Base-by-base conservation (phyloP, 2,888 invertebrate genomes). In the Oasisia sp. region DNA sequence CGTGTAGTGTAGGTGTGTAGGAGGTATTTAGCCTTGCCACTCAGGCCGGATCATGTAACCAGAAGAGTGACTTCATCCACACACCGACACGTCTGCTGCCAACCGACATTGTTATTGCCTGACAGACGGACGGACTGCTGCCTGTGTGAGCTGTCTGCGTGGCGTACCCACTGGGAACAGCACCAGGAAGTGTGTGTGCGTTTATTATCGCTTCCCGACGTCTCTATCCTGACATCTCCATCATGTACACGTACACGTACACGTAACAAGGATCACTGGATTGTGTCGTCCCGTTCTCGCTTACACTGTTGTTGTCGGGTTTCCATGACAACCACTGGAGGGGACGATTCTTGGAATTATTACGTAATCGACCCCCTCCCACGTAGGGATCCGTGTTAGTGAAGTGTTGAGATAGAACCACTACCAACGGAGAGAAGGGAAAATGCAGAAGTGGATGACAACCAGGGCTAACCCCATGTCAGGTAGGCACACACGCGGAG, bases 361-460 rank as follows among this genome's bases (percentile, higher is more conserved):
- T 74, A 74, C 74, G 27, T 74, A 19, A 74, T 27, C 74, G 2
- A 27, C 38, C 38, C 38, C 38, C 38, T 38, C 74, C 19, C 74
- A 27, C n/a, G 27, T 7, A 74, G 74, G 74, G 74, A 19, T 74
- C 27, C 7, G 74, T 74, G 74, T 74, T 74, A 74, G 27, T 14
- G 74, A 74, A 74, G 27, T 74, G 19, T 74, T 74, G 74, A 7
- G 27, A 74, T 19, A 74, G 74, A 7, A 19, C 7, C 27, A 74
- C 27, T 19, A 27, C 7, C 27, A 7, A 19, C 74, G 74, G 74
- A 19, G 74, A 74, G 74, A 74, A 74, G n/a, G 74, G 14, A 74
- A 74, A 74, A 74, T 74, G 74, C 74, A 74, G 74, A 74, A 74
- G 74, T 74, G 74, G 74, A 74, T 74, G 74, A 74, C 74, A 74